phyloP scores from a whole-genome alignment of 2,113 vertebrate species.

The Cyanoderma ruficeps region DNA sequence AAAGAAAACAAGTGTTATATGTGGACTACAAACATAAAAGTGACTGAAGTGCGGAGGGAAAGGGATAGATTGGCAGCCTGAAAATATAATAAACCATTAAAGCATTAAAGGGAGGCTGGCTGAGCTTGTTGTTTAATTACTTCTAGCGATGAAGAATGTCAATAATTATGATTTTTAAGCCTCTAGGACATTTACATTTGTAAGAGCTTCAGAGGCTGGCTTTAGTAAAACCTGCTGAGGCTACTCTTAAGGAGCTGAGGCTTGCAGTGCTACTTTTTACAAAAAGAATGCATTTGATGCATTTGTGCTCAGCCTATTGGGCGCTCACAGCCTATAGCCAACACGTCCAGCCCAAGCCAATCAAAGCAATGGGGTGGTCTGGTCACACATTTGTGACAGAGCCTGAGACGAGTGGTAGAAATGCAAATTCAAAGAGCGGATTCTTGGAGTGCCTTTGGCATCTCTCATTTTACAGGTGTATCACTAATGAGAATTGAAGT shows the following conservation, averaged over 20 bases:
- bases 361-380: background rate
- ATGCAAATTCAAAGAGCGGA: background rate
- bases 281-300: background rate
- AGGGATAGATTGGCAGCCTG: constrained; percentile 19
- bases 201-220: background rate
- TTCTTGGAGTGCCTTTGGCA: background rate
- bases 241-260: background rate
- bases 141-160: constrained; percentile 29
- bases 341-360: fast-evolving
- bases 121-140: constrained; percentile 49
- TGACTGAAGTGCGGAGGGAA: constrained; percentile 39
- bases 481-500: background rate
- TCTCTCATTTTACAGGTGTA: background rate
- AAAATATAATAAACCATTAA: constrained; percentile 54
- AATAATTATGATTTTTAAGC: constrained; percentile 48
- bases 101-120: constrained; percentile 24
- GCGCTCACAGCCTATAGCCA: background rate
- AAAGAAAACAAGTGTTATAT: constrained; percentile 15
- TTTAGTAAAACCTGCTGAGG: background rate
- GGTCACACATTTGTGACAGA: background rate
- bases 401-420: background rate
- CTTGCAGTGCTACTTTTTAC: background rate
- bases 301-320: background rate
- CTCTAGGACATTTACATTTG: background rate
- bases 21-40: constrained; percentile 26